Percentiles rank a stretch among this genome's conserved stretches.
Evolutionary conservation across 1,140 invertebrate species (phyloP).

Genomic region (Caenorhabditis tropicalis): DNA sequence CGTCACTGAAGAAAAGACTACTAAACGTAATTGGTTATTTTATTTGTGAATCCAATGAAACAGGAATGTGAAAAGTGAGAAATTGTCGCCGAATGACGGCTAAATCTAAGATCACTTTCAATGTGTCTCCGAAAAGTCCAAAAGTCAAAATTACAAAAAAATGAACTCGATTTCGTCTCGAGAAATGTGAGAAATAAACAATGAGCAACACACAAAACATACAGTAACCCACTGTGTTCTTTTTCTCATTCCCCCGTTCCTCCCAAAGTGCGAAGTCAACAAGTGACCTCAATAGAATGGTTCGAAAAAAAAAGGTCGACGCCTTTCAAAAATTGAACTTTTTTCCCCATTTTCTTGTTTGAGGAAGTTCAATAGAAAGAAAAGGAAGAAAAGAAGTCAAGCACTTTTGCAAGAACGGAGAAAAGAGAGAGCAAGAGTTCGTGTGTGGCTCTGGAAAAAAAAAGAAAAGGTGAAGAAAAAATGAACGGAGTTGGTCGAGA

Average conservation of each 20-base stretch:
- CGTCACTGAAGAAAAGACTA: too few species aligned
- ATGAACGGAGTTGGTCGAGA: not conserved
- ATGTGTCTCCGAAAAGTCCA: not conserved
- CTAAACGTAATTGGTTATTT: too few species aligned
- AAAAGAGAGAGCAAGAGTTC: conserved; percentile 23
- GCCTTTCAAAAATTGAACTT: conserved; percentile 34
- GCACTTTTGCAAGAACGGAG: not conserved
- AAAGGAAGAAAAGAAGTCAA: not conserved
- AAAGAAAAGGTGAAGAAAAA: not conserved
- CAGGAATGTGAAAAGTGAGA: too few species aligned
- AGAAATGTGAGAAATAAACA: not conserved
- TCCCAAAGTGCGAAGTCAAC: not conserved
- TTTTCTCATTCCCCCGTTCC: not conserved
- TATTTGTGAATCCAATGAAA: too few species aligned
- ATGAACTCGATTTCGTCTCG: not conserved
- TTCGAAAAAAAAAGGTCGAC: not conserved
- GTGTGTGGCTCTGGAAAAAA: conserved; percentile 5
- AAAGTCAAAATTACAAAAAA: conserved; percentile 11
- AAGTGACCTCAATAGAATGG: conserved; percentile 15
- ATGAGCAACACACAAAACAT: conserved; percentile 26
- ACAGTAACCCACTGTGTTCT: not conserved
- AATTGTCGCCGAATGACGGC: too few species aligned
- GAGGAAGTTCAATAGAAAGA: not conserved
- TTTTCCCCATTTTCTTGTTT: not conserved
- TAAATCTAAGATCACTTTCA: not conserved